Conservation (phyloP, 2,113 vertebrate species). For the Aegotheles bennettii region DNA sequence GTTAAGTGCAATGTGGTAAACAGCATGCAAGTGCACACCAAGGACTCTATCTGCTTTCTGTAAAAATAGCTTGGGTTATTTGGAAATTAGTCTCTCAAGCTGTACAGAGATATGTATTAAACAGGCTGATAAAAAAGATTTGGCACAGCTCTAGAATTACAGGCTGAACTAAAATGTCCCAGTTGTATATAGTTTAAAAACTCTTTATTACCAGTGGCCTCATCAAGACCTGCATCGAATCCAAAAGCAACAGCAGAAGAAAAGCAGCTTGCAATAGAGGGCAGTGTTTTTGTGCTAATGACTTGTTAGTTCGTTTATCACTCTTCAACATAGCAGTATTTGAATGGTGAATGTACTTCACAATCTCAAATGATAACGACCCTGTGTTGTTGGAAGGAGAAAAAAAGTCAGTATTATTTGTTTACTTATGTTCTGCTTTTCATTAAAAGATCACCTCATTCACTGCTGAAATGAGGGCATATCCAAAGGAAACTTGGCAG, state of each 20-base stretch:
- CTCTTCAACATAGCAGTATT: not conserved
- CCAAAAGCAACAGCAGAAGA: not conserved
- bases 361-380: not conserved
- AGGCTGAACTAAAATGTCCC: not conserved
- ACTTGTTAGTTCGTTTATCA: not conserved
- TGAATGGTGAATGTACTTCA: not conserved
- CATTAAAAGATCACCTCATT: constrained; percentile 11
- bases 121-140: not conserved
- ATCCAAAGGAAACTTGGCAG: not conserved
- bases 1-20: not conserved
- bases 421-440: constrained; percentile 26
- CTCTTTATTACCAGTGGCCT: not conserved
- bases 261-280: constrained; percentile 6
- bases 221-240: not conserved
- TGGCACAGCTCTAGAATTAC: not conserved
- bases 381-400: not conserved
- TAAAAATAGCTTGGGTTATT: not conserved
- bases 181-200: not conserved
- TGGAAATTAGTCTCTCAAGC: not conserved
- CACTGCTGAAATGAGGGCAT: not conserved
- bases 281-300: constrained; percentile 12
- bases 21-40: not conserved
- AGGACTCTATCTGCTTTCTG: not conserved
- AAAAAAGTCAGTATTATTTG: not conserved
- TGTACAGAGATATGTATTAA: not conserved